Evolutionary conservation across 2,113 vertebrate species (phyloP).

Genomic region (Callospermophilus lateralis): DNA sequence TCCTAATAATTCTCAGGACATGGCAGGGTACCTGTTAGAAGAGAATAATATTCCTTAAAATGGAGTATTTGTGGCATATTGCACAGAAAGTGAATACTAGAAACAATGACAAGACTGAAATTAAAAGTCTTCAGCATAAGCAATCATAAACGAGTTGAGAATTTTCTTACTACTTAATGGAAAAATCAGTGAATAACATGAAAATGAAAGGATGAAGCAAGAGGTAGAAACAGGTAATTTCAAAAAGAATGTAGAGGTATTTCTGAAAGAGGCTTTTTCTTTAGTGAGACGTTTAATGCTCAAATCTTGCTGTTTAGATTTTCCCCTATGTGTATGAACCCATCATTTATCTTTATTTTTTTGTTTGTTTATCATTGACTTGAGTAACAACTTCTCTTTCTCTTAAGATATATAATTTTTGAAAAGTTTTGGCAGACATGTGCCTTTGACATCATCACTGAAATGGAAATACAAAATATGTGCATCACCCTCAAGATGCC

Average conservation of each 20-base stretch:
- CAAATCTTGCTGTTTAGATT: background rate
- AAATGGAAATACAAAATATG: background rate
- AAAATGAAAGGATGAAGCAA: background rate
- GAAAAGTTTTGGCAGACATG: background rate
- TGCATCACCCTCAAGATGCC: background rate
- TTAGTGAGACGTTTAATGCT: background rate
- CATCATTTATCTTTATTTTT: background rate
- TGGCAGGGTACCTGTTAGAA: background rate
- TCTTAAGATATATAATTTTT: background rate
- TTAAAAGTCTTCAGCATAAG: background rate
- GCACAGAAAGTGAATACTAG: background rate
- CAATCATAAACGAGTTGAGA: background rate
- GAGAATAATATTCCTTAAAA: conserved; percentile 12
- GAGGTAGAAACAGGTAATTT: background rate
- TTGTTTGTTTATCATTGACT: background rate
- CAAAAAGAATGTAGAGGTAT: background rate
- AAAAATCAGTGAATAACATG: background rate
- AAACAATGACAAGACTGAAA: background rate
- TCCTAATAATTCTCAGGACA: background rate
- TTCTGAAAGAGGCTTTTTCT: background rate
- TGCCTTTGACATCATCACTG: background rate
- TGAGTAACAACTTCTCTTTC: background rate
- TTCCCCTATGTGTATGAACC: background rate
- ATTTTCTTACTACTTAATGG: background rate
- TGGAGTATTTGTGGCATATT: background rate